Base-by-base conservation (phyloP, 2,888 invertebrate species). In the Pterostichus madidus region DNA sequence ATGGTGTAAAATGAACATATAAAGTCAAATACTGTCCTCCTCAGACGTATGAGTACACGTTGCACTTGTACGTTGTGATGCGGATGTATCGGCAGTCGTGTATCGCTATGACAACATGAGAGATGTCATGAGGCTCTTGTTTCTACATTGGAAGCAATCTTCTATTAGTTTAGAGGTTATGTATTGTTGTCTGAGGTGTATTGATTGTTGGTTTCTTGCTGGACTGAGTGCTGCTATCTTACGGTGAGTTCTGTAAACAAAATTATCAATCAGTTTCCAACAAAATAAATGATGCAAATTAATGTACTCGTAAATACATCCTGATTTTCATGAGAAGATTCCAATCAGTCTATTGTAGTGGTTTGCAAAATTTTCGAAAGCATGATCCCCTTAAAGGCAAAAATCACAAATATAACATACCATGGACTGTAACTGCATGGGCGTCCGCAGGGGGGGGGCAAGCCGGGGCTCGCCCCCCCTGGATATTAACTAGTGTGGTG, bases 1-100 rank as follows among this genome's bases (percentile, higher is more conserved):
- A 89, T 80, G 80, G 88, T 90, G 89, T 89, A 89, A 89, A 90
- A 90, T 90, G 89, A 89, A 89, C 89, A 88, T 89, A 90, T 90
- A 90, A 89, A 90, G 87, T 80, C 80, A 80, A 80, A 80, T 73
- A 80, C 71, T 73, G 80, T 68, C 53, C 35, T 73, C 71, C 35
- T 73, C 71, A 59, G 39, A 59, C 39, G 46, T 44, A 24, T 24
- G 24, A 24, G 24, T 24, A 44, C 46, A 49, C 49, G 31, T n/a
- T 35, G 59, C 61, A 78, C 59, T 24, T 24, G 24, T 1, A 24
- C 49, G 31, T n/a, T 35, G 59, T 44, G 59, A 39, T 11, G 32
- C 44, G 32, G 5, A n/a, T 75, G 73, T 49, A 49, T 46, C 73
- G 46, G 73, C 75, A 52, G 75, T 75, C 75, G 75, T 31, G 49